Percentiles rank a stretch among this genome's conserved stretches.
phyloP scores from a whole-genome alignment of 2,113 vertebrate genomes.

The Isurus oxyrinchus region DNA sequence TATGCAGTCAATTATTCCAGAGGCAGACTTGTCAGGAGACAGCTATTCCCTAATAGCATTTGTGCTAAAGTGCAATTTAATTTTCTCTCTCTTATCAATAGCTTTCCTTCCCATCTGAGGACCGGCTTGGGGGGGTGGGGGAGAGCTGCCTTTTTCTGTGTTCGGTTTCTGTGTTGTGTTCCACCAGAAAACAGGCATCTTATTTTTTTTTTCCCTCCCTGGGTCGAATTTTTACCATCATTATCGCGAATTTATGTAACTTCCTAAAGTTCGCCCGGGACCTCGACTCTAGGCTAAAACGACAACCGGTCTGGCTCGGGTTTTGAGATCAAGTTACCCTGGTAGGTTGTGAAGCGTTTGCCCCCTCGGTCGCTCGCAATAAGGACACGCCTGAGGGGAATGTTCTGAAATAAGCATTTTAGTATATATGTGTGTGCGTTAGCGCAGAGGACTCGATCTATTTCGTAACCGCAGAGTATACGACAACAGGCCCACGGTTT shows the following conservation, averaged over 20 bases:
- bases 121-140: neutral
- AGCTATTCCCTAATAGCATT: slow-evolving; percentile 95
- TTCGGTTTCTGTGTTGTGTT: neutral
- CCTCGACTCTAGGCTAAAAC: neutral
- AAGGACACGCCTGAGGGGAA: neutral
- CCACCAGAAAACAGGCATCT: neutral
- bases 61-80: slow-evolving; percentile 97
- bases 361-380: neutral
- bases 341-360: neutral
- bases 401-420: neutral
- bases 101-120: slow-evolving; percentile 46
- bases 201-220: neutral
- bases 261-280: neutral
- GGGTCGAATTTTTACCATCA: neutral
- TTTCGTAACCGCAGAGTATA: neutral
- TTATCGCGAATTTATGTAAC: neutral
- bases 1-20: slow-evolving; percentile 15
- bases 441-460: neutral
- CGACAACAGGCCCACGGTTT: too few species aligned
- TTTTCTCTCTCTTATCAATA: slow-evolving; percentile 69
- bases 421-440: too few species aligned
- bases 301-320: neutral
- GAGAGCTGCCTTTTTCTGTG: neutral
- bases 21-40: slow-evolving; percentile 66
- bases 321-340: neutral